A percentile compares a stretch with the other conserved stretches of the same genome.
Evolutionary conservation across 2,797 vertebrate genomes (phyloP).

Genomic region (Halcyon chelicuti): DNA sequence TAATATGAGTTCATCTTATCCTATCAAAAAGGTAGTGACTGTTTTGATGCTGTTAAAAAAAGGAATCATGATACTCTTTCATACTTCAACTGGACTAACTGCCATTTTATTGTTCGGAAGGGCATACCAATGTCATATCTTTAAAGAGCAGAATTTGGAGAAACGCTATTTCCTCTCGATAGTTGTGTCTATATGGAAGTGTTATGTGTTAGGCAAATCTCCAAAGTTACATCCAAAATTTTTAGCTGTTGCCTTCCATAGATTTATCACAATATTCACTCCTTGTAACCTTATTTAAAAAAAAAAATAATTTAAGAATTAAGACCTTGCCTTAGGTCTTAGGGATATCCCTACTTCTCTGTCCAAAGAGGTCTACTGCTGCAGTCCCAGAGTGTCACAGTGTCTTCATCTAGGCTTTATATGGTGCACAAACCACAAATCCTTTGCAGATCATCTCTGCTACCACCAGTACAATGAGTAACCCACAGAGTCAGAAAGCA

Average conservation of each 20-base stretch:
- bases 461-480: neutral
- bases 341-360: neutral
- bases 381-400: neutral
- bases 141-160: neutral
- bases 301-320: neutral
- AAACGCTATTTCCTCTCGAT: neutral
- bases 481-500: neutral
- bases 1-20: neutral
- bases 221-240: neutral
- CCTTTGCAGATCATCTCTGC: neutral
- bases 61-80: neutral
- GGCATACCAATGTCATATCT: neutral
- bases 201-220: neutral
- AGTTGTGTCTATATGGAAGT: neutral
- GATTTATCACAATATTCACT: neutral
- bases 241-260: neutral
- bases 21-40: rapidly evolving
- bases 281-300: neutral
- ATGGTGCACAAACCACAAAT: neutral
- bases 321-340: neutral
- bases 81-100: neutral
- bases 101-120: neutral
- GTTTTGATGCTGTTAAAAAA: neutral
- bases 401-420: neutral
- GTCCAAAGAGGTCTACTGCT: neutral